These are phyloP conservation scores for Eupithecia abbreviata DNA, from an alignment of 2,888 invertebrate species.

Conservation along the genomic window DNA sequence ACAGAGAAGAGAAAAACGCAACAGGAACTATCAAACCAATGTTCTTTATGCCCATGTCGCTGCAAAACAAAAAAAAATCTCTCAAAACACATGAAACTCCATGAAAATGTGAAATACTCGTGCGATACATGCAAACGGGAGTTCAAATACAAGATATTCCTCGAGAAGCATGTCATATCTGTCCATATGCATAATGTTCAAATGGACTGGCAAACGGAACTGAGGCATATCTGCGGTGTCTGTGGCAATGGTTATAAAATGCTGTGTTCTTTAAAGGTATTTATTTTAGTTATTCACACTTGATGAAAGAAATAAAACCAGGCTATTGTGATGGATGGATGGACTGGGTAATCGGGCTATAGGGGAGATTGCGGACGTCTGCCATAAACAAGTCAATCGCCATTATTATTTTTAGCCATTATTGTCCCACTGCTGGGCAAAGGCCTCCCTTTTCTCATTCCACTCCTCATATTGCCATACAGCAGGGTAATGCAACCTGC, in stretches of 20 bases:
- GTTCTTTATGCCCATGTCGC: constrained; percentile 67
- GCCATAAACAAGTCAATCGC: too few relatives aligned
- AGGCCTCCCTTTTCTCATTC: too few relatives aligned
- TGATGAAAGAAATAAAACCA: too few relatives aligned
- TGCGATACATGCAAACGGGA: constrained; percentile 76
- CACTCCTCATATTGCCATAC: too few relatives aligned
- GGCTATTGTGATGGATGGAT: too few relatives aligned
- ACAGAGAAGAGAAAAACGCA: background rate
- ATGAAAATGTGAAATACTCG: constrained; percentile 58
- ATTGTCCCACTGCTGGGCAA: too few relatives aligned
- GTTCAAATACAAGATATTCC: constrained; percentile 81
- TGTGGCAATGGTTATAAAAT: constrained; percentile 77
- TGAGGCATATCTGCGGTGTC: constrained; percentile 76
- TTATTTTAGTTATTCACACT: too few relatives aligned
- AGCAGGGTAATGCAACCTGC: too few relatives aligned
- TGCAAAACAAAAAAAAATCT: constrained; percentile 66
- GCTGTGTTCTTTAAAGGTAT: constrained; percentile 78
- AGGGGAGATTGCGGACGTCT: too few relatives aligned
- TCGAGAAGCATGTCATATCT: constrained; percentile 79
- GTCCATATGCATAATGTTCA: constrained; percentile 76
- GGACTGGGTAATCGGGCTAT: too few relatives aligned
- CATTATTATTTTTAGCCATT: too few relatives aligned
- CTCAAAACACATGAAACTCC: constrained; percentile 63
- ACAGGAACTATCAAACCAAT: constrained; percentile 51
- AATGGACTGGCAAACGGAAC: constrained; percentile 73